phyloP scores from a whole-genome alignment of 2,888 invertebrate species.

The Dyspetes luteomarginatus region DNA sequence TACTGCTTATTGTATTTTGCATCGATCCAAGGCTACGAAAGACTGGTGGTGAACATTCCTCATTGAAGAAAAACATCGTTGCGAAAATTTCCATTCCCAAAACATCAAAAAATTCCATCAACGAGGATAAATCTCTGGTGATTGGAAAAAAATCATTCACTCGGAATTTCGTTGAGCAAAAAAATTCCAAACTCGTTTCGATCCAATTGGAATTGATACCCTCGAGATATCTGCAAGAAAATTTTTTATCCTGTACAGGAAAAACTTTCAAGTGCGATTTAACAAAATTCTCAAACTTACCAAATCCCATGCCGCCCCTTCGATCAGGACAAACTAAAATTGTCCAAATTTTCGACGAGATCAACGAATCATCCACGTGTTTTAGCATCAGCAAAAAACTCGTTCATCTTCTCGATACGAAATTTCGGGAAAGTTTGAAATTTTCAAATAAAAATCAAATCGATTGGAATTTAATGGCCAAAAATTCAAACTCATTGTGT shows the following conservation, averaged over 20 bases:
- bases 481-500: slow-evolving; percentile 24
- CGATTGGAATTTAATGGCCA: slow-evolving; percentile 1
- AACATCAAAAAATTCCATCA: background rate
- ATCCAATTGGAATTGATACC: slow-evolving; percentile 28
- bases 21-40: slow-evolving; percentile 48
- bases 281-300: background rate
- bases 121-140: background rate
- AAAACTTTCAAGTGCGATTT: slow-evolving; percentile 35
- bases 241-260: slow-evolving; percentile 28
- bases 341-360: slow-evolving; percentile 1
- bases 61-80: background rate
- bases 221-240: slow-evolving; percentile 39
- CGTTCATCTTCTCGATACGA: slow-evolving; percentile 13
- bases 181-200: slow-evolving; percentile 18
- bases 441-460: background rate
- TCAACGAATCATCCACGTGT: slow-evolving; percentile 5
- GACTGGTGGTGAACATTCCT: background rate
- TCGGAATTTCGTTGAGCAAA: background rate
- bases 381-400: slow-evolving; percentile 30
- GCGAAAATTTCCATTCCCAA: background rate
- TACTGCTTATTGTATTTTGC: slow-evolving; percentile 57
- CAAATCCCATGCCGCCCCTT: background rate
- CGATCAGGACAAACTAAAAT: background rate
- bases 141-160: background rate
- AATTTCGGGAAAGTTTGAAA: slow-evolving; percentile 3